Percentiles rank a stretch among this genome's conserved stretches.
These are phyloP conservation scores for Gobionotothen gibberifrons DNA, from an alignment of 2,797 vertebrate species.

Conservation along the genomic window DNA sequence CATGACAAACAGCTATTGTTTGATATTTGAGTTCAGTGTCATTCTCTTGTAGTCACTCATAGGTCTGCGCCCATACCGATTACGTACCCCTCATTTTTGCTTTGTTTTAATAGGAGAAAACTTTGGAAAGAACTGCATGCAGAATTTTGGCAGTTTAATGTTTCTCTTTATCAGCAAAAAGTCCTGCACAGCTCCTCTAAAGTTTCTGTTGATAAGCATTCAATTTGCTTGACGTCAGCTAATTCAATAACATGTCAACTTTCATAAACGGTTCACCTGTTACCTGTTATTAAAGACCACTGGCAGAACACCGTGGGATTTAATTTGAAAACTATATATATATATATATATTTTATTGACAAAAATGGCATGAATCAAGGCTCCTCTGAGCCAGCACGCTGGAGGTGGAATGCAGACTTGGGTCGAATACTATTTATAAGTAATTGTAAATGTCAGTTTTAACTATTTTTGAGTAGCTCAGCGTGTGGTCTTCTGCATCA, in stretches of 20 bases:
- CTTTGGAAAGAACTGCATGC: background rate
- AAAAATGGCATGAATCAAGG: conserved; percentile 1
- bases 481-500: conserved; percentile 19
- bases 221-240: background rate
- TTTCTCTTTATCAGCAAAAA: conserved; percentile 12
- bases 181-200: background rate
- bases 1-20: background rate
- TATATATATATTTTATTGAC: conserved; percentile 64
- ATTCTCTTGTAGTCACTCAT: background rate
- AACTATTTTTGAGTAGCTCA: conserved; percentile 20
- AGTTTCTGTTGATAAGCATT: background rate
- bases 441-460: conserved; percentile 54
- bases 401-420: conserved; percentile 15
- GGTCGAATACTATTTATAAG: conserved; percentile 21
- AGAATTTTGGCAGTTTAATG: background rate
- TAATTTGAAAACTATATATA: conserved; percentile 51
- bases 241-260: conserved; percentile 49
- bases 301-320: background rate
- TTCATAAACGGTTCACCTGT: conserved; percentile 31
- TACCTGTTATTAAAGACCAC: conserved; percentile 28
- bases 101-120: background rate
- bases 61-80: too few species aligned
- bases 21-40: conserved; percentile 3
- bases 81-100: background rate
- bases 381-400: conserved; percentile 17